phyloP scores from a whole-genome alignment of 2,888 invertebrate genomes.

The Drosophila villosipedis region DNA sequence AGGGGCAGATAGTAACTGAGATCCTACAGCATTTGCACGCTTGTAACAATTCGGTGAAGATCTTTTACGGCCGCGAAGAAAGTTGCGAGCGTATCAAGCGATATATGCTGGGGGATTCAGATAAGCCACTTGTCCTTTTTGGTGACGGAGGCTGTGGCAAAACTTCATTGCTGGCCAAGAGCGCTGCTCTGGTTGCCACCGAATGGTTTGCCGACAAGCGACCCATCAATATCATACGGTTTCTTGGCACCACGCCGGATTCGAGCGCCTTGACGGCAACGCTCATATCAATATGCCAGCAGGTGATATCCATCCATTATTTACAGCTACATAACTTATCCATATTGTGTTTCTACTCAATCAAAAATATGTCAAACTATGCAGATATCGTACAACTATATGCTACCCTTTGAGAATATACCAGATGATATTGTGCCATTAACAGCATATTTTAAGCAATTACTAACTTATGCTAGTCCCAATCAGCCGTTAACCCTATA shows the following conservation, averaged over 20 bases:
- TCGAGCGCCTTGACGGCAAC: slow-evolving; percentile 97
- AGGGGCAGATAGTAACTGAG: slow-evolving; percentile 97
- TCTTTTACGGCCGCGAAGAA: slow-evolving; percentile 96
- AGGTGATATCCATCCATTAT: slow-evolving; percentile 87
- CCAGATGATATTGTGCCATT: slow-evolving; percentile 98
- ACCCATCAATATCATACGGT: slow-evolving; percentile 95
- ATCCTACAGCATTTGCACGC: slow-evolving; percentile 97
- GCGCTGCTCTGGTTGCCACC: slow-evolving; percentile 91
- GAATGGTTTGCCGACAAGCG: slow-evolving; percentile 91
- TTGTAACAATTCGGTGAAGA: slow-evolving; percentile 96
- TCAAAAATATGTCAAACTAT: slow-evolving; percentile 15
- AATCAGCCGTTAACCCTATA: slow-evolving; percentile 96
- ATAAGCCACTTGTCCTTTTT: slow-evolving; percentile 95
- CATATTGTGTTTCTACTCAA: slow-evolving; percentile 37
- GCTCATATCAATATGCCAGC: slow-evolving; percentile 97
- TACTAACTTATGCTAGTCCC: slow-evolving; percentile 92
- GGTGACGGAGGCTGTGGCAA: slow-evolving; percentile 99
- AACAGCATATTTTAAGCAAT: slow-evolving; percentile 97
- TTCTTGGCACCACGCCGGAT: slow-evolving; percentile 98
- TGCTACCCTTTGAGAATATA: slow-evolving; percentile 95
- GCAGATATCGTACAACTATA: slow-evolving; percentile 95
- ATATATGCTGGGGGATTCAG: slow-evolving; percentile 93
- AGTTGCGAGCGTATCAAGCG: slow-evolving; percentile 92
- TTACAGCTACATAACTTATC: slow-evolving; percentile 23
- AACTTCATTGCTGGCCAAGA: slow-evolving; percentile 97